These are phyloP conservation scores for Sinelater perroti DNA, from an alignment of 2,888 invertebrate species.

Conservation along the genomic window DNA sequence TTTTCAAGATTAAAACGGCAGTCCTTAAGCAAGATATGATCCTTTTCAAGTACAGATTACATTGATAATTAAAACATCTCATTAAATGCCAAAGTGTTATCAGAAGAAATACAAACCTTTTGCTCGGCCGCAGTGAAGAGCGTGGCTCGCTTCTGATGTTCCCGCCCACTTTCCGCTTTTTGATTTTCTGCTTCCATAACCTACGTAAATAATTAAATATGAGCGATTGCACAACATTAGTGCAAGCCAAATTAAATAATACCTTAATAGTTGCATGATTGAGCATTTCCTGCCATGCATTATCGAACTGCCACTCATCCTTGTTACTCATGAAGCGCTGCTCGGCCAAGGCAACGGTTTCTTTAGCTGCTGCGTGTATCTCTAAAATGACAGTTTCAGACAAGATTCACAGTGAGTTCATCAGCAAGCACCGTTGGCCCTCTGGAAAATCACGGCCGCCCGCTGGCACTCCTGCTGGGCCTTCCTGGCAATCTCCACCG, in stretches of 20 bases:
- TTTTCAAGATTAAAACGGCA: too few relatives aligned
- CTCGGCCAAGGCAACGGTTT: constrained; percentile 91
- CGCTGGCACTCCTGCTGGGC: constrained; percentile 87
- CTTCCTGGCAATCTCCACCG: constrained; percentile 77
- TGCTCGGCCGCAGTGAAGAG: constrained; percentile 83
- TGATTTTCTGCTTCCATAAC: constrained; percentile 94
- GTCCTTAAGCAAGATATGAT: too few relatives aligned
- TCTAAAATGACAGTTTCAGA: constrained; percentile 61
- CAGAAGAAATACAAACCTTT: constrained; percentile 72
- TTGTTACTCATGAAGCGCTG: constrained; percentile 79
- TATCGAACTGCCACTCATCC: constrained; percentile 89
- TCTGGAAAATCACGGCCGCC: constrained; percentile 89
- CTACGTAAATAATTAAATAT: constrained; percentile 56
- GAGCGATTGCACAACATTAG: constrained; percentile 1
- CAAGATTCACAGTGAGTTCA: not conserved
- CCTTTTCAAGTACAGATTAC: too few relatives aligned
- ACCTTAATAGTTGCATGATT: constrained; percentile 95
- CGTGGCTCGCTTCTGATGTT: constrained; percentile 84
- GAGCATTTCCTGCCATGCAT: constrained; percentile 97
- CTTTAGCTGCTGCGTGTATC: constrained; percentile 91
- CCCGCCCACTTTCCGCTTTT: constrained; percentile 87
- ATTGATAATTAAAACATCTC: too few relatives aligned
- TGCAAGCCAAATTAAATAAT: constrained; percentile 40
- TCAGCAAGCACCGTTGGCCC: constrained; percentile 77
- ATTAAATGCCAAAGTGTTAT: too few relatives aligned